Percentiles rank a stretch among this genome's conserved stretches.
Evolutionary conservation across 2,113 vertebrate species (phyloP).

Genomic region (Bambusicola thoracicus): DNA sequence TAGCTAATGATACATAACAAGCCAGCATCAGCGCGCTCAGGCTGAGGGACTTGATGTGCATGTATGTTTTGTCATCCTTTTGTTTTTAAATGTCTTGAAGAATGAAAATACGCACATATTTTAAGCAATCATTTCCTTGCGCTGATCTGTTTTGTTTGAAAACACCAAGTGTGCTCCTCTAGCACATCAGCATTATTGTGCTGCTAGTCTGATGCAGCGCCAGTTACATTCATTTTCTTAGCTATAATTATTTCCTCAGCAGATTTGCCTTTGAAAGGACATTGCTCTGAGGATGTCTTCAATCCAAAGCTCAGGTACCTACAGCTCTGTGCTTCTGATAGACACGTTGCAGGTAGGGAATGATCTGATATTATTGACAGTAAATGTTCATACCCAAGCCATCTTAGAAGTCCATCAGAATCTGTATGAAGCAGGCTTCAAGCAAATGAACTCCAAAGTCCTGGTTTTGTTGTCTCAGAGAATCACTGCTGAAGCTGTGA

Average conservation of each 20-base stretch:
- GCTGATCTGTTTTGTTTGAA: conserved; percentile 36
- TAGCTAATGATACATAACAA: neutral
- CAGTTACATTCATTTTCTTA: conserved; percentile 46
- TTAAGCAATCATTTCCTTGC: conserved; percentile 9
- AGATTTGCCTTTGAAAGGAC: conserved; percentile 46
- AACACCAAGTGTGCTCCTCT: conserved; percentile 1
- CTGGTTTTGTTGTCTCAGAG: conserved; percentile 24
- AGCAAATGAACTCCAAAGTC: conserved; percentile 34
- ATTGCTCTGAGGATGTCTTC: neutral
- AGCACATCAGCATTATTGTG: neutral
- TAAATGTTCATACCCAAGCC: neutral
- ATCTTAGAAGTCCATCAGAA: conserved; percentile 1
- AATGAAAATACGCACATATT: neutral
- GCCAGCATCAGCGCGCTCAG: neutral
- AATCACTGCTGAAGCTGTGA: conserved; percentile 57
- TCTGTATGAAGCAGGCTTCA: neutral
- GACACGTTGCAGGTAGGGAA: neutral
- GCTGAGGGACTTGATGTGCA: neutral
- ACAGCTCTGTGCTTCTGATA: neutral
- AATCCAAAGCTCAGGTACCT: neutral
- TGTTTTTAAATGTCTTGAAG: neutral
- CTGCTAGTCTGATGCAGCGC: conserved; percentile 27
- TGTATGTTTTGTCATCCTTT: conserved; percentile 4
- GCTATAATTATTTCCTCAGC: conserved; percentile 51
- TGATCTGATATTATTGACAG: neutral